Conservation (phyloP, 2,888 invertebrate genomes). For the Drosophila sordidapex region DNA sequence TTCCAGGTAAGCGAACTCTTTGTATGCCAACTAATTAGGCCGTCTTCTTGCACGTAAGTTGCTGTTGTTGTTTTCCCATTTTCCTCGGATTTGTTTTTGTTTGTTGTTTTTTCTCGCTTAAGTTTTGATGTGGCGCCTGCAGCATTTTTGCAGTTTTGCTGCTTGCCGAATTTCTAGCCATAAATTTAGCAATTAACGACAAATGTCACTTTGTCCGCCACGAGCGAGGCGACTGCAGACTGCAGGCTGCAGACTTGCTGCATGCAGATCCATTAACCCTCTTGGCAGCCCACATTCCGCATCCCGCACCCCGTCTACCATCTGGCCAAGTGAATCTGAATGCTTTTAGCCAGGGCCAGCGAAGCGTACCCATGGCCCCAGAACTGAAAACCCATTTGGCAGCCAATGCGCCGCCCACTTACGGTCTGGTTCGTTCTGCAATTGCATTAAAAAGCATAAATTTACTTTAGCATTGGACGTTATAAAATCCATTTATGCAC, state of each 20-base stretch:
- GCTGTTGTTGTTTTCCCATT: not conserved
- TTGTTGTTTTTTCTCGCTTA: conserved; percentile 2
- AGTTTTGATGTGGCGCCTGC: conserved; percentile 13
- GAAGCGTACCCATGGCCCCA: conserved; percentile 47
- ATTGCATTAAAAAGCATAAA: conserved; percentile 81
- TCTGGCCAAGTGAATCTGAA: conserved; percentile 23
- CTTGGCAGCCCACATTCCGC: not conserved
- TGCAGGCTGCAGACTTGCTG: conserved; percentile 31
- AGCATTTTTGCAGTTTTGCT: conserved; percentile 37
- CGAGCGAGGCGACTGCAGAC: conserved; percentile 39
- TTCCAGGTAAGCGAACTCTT: conserved; percentile 50
- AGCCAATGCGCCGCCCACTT: conserved; percentile 59
- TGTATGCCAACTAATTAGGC: conserved; percentile 58
- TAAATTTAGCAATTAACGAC: conserved; percentile 81
- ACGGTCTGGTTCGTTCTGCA: conserved; percentile 80
- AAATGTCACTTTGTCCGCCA: conserved; percentile 78
- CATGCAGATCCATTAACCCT: conserved; percentile 23
- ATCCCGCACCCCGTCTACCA: not conserved
- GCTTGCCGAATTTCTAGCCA: conserved; percentile 61
- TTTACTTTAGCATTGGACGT: conserved; percentile 79
- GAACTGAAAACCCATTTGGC: not conserved
- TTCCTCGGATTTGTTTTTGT: not conserved
- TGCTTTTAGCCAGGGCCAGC: conserved; percentile 70
- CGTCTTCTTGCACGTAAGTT: conserved; percentile 53
- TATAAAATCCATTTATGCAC: conserved; percentile 82